These are phyloP conservation scores for Cettia cetti DNA, from an alignment of 2,113 vertebrate species.

Conservation along the genomic window DNA sequence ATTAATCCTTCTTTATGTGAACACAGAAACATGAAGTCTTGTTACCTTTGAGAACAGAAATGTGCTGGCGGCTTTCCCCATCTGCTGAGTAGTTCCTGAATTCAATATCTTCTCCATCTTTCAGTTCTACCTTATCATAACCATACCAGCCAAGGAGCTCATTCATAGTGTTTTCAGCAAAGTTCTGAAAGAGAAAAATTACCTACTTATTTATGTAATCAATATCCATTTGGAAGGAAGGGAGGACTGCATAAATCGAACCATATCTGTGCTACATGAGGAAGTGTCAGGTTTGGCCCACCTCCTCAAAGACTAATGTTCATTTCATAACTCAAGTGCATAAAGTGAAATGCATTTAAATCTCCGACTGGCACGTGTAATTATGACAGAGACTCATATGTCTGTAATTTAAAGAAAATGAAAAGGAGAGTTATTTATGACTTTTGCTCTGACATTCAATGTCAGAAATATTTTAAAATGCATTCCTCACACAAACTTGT, in stretches of 20 bases:
- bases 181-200: constrained; percentile 88
- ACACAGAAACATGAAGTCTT: constrained; percentile 65
- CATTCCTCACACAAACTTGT: constrained; percentile 47
- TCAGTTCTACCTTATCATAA: constrained; percentile 98
- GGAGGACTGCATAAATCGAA: constrained; percentile 69
- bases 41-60: constrained; percentile 99
- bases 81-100: constrained; percentile 88
- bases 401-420: constrained; percentile 69
- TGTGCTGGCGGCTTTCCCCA: constrained; percentile 92
- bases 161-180: constrained; percentile 99
- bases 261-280: constrained; percentile 43
- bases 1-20: constrained; percentile 54
- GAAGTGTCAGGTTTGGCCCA: constrained; percentile 48
- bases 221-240: constrained; percentile 71
- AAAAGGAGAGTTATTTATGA: constrained; percentile 64
- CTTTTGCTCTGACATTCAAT: constrained; percentile 51
- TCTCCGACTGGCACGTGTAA: constrained; percentile 55
- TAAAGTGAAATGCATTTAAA: constrained; percentile 70
- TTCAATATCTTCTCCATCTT: constrained; percentile 96
- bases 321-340: constrained; percentile 69
- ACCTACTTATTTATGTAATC: constrained; percentile 73
- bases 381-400: constrained; percentile 65
- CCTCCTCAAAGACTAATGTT: constrained; percentile 54
- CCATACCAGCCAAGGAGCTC: constrained; percentile 99
- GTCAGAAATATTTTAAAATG: constrained; percentile 61